Evolutionary conservation across 92 coral and sea anemone species (phyloP).

Genomic region (Phenganax marumi): DNA sequence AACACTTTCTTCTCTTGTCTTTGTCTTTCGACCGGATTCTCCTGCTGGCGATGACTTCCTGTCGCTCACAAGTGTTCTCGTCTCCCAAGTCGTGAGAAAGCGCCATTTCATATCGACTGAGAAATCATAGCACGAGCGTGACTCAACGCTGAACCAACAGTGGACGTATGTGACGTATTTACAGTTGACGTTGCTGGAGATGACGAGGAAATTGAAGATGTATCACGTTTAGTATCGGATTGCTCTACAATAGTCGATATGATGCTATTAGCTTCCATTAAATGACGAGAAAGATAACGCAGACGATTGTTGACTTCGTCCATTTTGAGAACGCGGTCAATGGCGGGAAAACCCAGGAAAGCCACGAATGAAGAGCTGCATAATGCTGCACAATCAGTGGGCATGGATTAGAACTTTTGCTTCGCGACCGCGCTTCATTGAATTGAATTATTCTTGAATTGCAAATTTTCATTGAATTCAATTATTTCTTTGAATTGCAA

Average conservation of each 20-base stretch:
- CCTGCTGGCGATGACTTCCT: not conserved
- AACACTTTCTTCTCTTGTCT: not conserved
- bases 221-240: too few relatives aligned
- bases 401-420: too few relatives aligned
- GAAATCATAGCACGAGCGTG: constrained; percentile 9
- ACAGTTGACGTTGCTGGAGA: not conserved
- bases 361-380: not conserved
- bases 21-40: not conserved
- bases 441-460: not conserved
- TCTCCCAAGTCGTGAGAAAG: not conserved
- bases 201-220: not conserved
- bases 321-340: not conserved
- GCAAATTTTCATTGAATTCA: not conserved
- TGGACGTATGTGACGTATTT: not conserved
- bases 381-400: too few relatives aligned
- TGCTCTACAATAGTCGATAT: not conserved
- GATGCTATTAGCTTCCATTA: not conserved
- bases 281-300: constrained; percentile 18
- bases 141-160: constrained; percentile 5
- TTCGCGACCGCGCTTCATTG: constrained; percentile 7
- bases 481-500: not conserved
- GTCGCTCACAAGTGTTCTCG: not conserved
- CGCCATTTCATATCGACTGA: not conserved
- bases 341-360: not conserved
- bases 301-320: constrained; percentile 5